Evolutionary conservation across 1,140 invertebrate genomes (phyloP).

Genomic region (Drosophila ananassae): DNA sequence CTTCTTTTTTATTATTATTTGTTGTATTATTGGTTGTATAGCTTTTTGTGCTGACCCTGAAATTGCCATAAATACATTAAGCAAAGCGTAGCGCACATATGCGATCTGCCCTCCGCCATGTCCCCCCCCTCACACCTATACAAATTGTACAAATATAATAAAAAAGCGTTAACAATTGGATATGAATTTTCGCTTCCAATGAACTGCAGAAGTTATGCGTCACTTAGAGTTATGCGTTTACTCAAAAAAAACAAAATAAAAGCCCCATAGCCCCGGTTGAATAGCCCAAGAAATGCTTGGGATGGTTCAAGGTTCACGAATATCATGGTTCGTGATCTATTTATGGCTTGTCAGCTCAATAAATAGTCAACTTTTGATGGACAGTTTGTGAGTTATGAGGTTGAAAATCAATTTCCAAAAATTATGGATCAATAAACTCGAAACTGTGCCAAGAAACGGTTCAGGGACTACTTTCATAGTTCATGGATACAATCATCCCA

Average conservation of each 20-base stretch:
- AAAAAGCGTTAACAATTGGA: constrained; percentile 67
- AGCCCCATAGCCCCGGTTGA: constrained; percentile 23
- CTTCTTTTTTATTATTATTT: constrained; percentile 10
- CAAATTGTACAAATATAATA: constrained; percentile 41
- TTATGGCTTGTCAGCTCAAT: constrained; percentile 35
- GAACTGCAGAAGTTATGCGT: constrained; percentile 63
- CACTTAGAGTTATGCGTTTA: constrained; percentile 36
- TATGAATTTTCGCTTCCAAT: constrained; percentile 57
- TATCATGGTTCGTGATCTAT: constrained; percentile 28
- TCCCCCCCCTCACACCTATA: constrained; percentile 1
- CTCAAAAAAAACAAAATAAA: constrained; percentile 24
- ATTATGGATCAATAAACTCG: constrained; percentile 25
- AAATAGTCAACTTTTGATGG: constrained; percentile 28
- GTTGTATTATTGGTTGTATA: constrained; percentile 11
- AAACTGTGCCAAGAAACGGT: constrained; percentile 5
- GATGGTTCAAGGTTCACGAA: constrained; percentile 40
- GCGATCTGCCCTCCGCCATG: constrained; percentile 17
- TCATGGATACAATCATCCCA: constrained; percentile 8
- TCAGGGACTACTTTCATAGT: constrained; percentile 36
- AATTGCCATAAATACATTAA: constrained; percentile 81
- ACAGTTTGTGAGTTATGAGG: constrained; percentile 41
- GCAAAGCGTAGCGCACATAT: constrained; percentile 67
- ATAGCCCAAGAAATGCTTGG: constrained; percentile 43
- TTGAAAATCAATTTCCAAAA: constrained; percentile 14
- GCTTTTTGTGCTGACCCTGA: constrained; percentile 64